Conservation (phyloP, 2,113 vertebrate genomes). For the Passer domesticus region DNA sequence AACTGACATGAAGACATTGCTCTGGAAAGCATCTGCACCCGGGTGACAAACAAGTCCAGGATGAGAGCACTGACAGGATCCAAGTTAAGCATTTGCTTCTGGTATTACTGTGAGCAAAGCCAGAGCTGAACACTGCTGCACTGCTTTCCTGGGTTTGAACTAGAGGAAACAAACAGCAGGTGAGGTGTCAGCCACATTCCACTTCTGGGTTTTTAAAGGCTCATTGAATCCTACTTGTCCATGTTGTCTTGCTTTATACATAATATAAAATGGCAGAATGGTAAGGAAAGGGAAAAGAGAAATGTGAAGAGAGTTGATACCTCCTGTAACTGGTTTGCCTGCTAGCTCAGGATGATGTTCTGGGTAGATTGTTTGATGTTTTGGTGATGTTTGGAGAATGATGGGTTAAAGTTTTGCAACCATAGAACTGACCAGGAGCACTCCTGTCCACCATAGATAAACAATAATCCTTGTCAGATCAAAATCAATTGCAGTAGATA, state of each 20-base stretch:
- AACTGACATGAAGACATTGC: not conserved
- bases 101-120: not conserved
- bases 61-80: not conserved
- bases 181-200: not conserved
- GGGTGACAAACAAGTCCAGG: not conserved
- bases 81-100: not conserved
- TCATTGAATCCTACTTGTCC: not conserved
- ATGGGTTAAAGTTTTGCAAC: not conserved
- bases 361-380: not conserved
- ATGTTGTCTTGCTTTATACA: not conserved
- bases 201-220: not conserved
- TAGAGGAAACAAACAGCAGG: not conserved
- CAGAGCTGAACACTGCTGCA: not conserved
- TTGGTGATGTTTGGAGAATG: not conserved
- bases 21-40: not conserved
- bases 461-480: not conserved
- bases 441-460: not conserved
- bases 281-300: not conserved
- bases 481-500: not conserved
- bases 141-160: not conserved
- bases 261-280: not conserved
- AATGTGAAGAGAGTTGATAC: not conserved
- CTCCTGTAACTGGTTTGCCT: not conserved
- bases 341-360: not conserved
- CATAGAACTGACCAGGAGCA: not conserved